Base-by-base conservation (phyloP, 30 jellyfish, hydroid and myxozoan species). In the Aurelia coerulea region DNA sequence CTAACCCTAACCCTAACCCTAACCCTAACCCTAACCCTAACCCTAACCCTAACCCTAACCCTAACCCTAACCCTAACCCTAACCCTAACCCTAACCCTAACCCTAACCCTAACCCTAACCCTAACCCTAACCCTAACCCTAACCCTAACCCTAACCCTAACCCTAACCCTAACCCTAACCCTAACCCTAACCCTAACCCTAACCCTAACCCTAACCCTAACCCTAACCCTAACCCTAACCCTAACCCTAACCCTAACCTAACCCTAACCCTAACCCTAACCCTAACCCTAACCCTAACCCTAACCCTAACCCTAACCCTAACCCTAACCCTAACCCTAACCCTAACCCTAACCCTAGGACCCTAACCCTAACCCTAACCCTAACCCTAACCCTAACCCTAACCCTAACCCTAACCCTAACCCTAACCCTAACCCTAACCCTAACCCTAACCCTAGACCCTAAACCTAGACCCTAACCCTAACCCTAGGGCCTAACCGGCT, bases 121-220 rank as follows among this genome's bases (percentile, higher is more conserved):
- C 69, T 60, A 60, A 15, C 32, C 69, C 69, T 17, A 60, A 60
- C 69, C 69, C 69, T 60, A 60, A 60, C 69, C 69, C 69, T 60
- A 60, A 17, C 32, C 32, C 69, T 60, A 60, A 17, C 32, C 19
- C 69, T 60, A 60, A 60, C 19, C 69, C 69, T 60, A 60, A 60
- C 69, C 69, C 19, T 15, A 60, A 60, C 69, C 69, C 69, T 60
- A 60, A 60, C 69, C 81, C 81, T 71, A 31, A 71, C 81, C 81
- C 81, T 71, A 33, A 71, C 81, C 81, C 81, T 71, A 71, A 71
- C 81, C 81, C 81, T 71, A 71, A 31, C 62, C 81, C 81, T 71
- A 71, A 71, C 81, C 62, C 81, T 71, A 71, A 71, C 81, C 62
- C 81, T 71, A 71, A 41, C 81, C 58, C 81, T 71, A 31, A 71